These are phyloP conservation scores for Lepisosteus oculatus DNA, from an alignment of 2,113 vertebrate genomes.

Conservation along the genomic window DNA sequence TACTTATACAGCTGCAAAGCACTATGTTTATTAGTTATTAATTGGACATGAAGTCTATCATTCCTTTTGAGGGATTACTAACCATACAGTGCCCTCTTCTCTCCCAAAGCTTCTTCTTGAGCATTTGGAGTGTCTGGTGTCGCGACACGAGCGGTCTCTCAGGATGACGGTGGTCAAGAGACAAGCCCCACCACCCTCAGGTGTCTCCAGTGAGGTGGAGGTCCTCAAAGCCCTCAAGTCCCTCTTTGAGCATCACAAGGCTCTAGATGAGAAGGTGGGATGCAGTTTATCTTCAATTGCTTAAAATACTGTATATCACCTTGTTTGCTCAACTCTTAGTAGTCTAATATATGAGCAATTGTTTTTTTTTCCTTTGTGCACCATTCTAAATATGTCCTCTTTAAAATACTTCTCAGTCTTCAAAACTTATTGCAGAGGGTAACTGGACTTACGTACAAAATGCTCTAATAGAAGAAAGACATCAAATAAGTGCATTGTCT, in stretches of 20 bases:
- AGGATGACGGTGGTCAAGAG: constrained; percentile 97
- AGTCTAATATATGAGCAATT: no score
- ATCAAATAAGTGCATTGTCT: no score
- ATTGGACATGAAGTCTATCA: background rate
- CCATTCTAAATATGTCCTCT: no score
- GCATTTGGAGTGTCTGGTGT: constrained; percentile 96
- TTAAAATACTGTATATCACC: no score
- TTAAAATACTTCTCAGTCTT: no score
- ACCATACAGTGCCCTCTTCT: background rate
- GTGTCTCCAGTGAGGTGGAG: constrained; percentile 96
- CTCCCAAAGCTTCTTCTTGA: constrained; percentile 80
- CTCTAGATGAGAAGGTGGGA: constrained; percentile 91
- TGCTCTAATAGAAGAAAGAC: no score
- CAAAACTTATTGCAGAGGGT: no score
- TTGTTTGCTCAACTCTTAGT: no score
- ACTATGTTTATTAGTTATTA: no score
- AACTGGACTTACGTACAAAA: no score
- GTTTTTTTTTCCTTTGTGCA: no score
- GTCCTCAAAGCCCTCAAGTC: constrained; percentile 96
- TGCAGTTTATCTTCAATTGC: background rate
- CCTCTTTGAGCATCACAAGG: constrained; percentile 95
- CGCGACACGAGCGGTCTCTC: constrained; percentile 88
- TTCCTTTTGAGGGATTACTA: background rate
- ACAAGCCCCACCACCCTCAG: constrained; percentile 88
- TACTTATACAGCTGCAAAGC: no score